Percentiles rank a stretch among this genome's conserved stretches.
Conservation (phyloP, 2,888 invertebrate genomes). For the Erebia aethiops region DNA sequence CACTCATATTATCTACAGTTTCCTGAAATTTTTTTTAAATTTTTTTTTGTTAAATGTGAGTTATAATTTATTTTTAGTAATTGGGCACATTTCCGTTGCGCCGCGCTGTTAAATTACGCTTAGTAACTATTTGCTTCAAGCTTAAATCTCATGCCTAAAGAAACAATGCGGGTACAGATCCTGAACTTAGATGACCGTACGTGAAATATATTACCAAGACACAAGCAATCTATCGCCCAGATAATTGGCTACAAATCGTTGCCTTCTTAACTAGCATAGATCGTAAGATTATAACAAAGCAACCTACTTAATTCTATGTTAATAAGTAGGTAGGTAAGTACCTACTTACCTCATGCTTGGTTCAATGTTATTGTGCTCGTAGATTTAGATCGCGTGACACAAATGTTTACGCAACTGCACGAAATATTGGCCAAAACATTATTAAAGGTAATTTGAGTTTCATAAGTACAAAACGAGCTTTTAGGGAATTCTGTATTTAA, state of each 20-base stretch:
- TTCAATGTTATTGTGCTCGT: constrained; percentile 16
- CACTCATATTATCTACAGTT: too few relatives aligned
- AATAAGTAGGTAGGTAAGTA: constrained; percentile 15
- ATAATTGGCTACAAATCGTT: constrained; percentile 24
- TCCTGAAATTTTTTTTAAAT: too few relatives aligned
- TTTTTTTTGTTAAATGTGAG: too few relatives aligned
- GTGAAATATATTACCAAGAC: constrained; percentile 11
- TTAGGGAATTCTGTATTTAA: constrained; percentile 9
- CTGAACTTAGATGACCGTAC: constrained; percentile 15
- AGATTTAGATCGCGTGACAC: constrained; percentile 28
- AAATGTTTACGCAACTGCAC: constrained; percentile 24
- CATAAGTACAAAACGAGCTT: constrained; percentile 7
- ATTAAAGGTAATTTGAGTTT: constrained; percentile 12
- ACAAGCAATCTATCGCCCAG: constrained; percentile 17
- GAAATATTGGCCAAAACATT: constrained; percentile 14
- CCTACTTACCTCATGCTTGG: constrained; percentile 7
- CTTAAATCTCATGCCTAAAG: background rate
- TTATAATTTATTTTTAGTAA: too few relatives aligned
- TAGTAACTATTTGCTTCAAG: too few relatives aligned
- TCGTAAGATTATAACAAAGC: constrained; percentile 22
- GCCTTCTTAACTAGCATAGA: constrained; percentile 19
- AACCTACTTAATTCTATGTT: constrained; percentile 8
- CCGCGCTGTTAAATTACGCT: too few relatives aligned
- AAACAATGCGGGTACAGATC: constrained; percentile 1
- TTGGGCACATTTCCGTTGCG: too few relatives aligned